Base-by-base conservation (phyloP, 2,113 vertebrate genomes). In the Oreotrochilus melanogaster region DNA sequence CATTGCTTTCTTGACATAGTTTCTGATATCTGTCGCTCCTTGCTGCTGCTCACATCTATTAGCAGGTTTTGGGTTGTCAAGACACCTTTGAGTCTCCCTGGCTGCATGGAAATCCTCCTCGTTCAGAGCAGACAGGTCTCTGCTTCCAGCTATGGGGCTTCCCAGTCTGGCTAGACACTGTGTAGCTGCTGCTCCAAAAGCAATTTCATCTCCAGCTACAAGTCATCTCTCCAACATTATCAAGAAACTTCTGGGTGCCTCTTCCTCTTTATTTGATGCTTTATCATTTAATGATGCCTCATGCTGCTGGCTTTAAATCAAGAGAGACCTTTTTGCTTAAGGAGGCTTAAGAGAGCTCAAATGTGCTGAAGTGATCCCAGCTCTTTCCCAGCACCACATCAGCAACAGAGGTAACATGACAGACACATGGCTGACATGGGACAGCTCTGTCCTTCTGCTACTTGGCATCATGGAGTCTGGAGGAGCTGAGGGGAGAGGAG, bases 1-100 rank as follows among this genome's bases (percentile, higher is more conserved):
- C 93, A 75, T 64, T 94, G 88, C 85, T 95, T 96, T 95, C 91
- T 87, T 86, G 78, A 85, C 82, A 86, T 87, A 56, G 88, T 64
- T 73, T 70, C 87, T 94, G 94, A 91, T 51, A 70, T 91, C 83
- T 91, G 65, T 71, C 56, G 35, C 78, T 93, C 43, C 65, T 92
- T 58, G 37, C 70, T 89, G 74, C 83, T 89, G 65, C 61, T 95
- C 57, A 23, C 2, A 9, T 86, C 92, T 92, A 8, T 78, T 87
- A 81, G 80, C 84, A 78, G 76, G 56, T 86, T 78, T 92, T 4
- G 6, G 18, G 76, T 74, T 96, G 91, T 95, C 86, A 92, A 88
- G 86, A 91, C 60, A 62, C 79, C 65, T 80, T 85, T 48, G 53
- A 81, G 65, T 71, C 69, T 93, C 56, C 39, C 30, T 89, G 66